Percentiles rank a stretch among this genome's conserved stretches.
Evolutionary conservation across 2,113 vertebrate genomes (phyloP).

Genomic region (Macaca fascicularis): T2T-MFA8v1.1 NC_088380.1:5941501-5942000

Average conservation of each 20-base stretch:
- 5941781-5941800: not conserved
- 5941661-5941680: not conserved
- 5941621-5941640: no score
- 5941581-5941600: not conserved
- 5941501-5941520: not conserved
- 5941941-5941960: not conserved
- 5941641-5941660: fast-evolving
- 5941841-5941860: not conserved
- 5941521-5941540: not conserved
- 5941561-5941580: not conserved
- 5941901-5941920: no score
- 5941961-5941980: not conserved
- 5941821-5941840: not conserved
- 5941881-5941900: not conserved
- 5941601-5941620: not conserved
- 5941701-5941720: not conserved
- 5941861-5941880: not conserved
- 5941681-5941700: not conserved
- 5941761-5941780: not conserved
- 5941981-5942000: not conserved
- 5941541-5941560: not conserved
- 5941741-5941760: not conserved
- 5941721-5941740: not conserved
- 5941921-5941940: not conserved
- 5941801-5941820: not conserved